phyloP scores from a whole-genome alignment of 2,888 invertebrate species.

The Griposia aprilina region DNA sequence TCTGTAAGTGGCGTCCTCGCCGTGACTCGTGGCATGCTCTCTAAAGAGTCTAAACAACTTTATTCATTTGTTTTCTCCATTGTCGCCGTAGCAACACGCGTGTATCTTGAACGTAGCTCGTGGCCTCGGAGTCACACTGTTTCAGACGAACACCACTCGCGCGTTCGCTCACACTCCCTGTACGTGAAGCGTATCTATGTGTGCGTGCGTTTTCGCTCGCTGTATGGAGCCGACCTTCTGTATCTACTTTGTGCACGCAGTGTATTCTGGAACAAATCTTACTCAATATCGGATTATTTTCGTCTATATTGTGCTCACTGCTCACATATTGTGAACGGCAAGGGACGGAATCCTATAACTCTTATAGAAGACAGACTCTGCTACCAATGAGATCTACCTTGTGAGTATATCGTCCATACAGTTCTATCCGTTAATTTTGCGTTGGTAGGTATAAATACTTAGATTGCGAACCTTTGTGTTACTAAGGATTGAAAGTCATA shows the following conservation, averaged over 20 bases:
- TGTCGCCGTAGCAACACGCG: not conserved
- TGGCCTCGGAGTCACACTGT: not conserved
- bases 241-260: not conserved
- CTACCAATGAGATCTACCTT: not conserved
- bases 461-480: not conserved
- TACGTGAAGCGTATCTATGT: not conserved
- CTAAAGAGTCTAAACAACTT: not conserved
- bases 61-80: not conserved
- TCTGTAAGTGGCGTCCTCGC: not conserved
- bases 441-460: not conserved
- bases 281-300: constrained; percentile 52
- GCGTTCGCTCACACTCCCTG: no score
- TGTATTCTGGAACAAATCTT: constrained; percentile 26
- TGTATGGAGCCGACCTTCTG: constrained; percentile 4
- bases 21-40: not conserved
- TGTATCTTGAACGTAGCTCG: not conserved
- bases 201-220: not conserved
- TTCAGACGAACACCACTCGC: not conserved
- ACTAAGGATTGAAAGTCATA: not conserved
- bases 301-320: constrained; percentile 36
- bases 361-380: not conserved
- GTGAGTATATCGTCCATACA: no score
- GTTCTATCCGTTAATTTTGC: not conserved
- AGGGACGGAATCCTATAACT: not conserved
- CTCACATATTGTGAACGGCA: constrained; percentile 27